Conservation (phyloP, 2,113 vertebrate genomes). For the Anoura caudifer region DNA sequence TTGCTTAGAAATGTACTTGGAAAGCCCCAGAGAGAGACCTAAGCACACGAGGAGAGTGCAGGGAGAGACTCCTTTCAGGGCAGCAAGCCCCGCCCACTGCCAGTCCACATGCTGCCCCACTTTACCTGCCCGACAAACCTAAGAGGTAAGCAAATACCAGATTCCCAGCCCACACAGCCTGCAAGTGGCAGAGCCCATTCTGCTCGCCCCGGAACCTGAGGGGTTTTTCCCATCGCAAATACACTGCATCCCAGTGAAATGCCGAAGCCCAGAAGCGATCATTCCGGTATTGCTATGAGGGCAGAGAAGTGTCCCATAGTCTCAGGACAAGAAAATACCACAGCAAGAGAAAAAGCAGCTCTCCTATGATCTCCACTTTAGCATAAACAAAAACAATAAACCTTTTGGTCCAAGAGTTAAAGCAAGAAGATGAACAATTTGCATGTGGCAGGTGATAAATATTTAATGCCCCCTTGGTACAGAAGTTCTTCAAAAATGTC, state of each 20-base stretch:
- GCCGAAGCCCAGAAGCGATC: not conserved
- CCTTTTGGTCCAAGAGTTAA: not conserved
- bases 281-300: not conserved
- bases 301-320: not conserved
- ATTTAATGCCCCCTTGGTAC: constrained; percentile 46
- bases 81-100: too few relatives aligned
- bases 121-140: not conserved
- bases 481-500: constrained; percentile 27
- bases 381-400: not conserved
- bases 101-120: fast-evolving
- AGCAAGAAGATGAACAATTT: constrained; percentile 56
- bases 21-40: not conserved
- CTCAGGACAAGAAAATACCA: not conserved
- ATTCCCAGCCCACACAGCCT: not conserved
- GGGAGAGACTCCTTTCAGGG: not conserved
- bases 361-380: not conserved
- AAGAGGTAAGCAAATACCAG: not conserved
- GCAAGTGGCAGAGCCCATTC: not conserved
- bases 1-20: constrained; percentile 16
- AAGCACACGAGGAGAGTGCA: not conserved
- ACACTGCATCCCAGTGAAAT: not conserved
- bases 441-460: constrained; percentile 62
- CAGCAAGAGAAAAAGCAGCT: not conserved
- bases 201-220: not conserved
- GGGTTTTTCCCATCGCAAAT: not conserved